Evolutionary conservation across 2,113 vertebrate species (phyloP).

Genomic region (cat (Felis catus)): F.catus_Fca126_mat1.0 CM031413.1:54722501-54723000

Average conservation of each 20-base stretch:
- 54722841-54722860: neutral
- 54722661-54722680: neutral
- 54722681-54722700: neutral
- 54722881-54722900: neutral
- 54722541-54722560: neutral
- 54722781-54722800: neutral
- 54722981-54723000: neutral
- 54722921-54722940: neutral
- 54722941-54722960: neutral
- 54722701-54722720: neutral
- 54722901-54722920: neutral
- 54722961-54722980: neutral
- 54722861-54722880: neutral
- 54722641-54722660: neutral
- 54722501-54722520: neutral
- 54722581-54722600: neutral
- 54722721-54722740: neutral
- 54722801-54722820: neutral
- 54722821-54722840: neutral
- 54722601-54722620: neutral
- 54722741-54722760: neutral
- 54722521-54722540: neutral
- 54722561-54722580: constrained; percentile 1
- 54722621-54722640: neutral
- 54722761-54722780: fast-evolving